phyloP scores from a whole-genome alignment of 2,888 invertebrate genomes.

The Cephus rjabovi region DNA sequence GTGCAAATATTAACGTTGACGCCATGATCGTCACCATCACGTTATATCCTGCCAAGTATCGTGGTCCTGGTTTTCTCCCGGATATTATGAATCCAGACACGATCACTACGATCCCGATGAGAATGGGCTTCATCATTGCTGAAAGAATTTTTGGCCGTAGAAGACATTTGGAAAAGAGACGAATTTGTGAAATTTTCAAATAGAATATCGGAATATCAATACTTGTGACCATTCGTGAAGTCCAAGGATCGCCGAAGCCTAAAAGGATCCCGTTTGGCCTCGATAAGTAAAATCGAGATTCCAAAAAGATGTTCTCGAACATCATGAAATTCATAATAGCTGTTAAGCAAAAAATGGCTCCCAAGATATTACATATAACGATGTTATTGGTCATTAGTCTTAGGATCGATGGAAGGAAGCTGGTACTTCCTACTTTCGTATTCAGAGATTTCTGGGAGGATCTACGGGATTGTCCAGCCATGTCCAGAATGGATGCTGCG shows the following conservation, averaged over 20 bases:
- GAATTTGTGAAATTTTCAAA: slow-evolving; percentile 5
- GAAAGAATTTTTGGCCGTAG: slow-evolving; percentile 23
- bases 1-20: slow-evolving; percentile 65
- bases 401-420: slow-evolving; percentile 67
- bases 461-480: slow-evolving; percentile 51
- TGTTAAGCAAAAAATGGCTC: slow-evolving; percentile 68
- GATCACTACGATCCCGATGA: slow-evolving; percentile 69
- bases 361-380: slow-evolving; percentile 68
- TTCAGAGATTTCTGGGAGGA: slow-evolving; percentile 20
- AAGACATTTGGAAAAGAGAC: neutral
- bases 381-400: slow-evolving; percentile 71
- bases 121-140: slow-evolving; percentile 71
- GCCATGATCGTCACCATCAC: slow-evolving; percentile 65
- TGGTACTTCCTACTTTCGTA: slow-evolving; percentile 46
- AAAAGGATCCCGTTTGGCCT: slow-evolving; percentile 61
- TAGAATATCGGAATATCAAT: neutral
- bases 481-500: slow-evolving; percentile 70
- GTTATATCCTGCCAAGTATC: slow-evolving; percentile 69
- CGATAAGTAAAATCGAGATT: slow-evolving; percentile 72
- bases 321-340: slow-evolving; percentile 70
- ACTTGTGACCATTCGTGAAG: slow-evolving; percentile 68
- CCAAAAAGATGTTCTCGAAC: slow-evolving; percentile 71
- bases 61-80: slow-evolving; percentile 68
- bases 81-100: slow-evolving; percentile 70
- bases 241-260: slow-evolving; percentile 70